Conservation (phyloP, 2,888 invertebrate species). For the Trichogramma evanescens region DNA sequence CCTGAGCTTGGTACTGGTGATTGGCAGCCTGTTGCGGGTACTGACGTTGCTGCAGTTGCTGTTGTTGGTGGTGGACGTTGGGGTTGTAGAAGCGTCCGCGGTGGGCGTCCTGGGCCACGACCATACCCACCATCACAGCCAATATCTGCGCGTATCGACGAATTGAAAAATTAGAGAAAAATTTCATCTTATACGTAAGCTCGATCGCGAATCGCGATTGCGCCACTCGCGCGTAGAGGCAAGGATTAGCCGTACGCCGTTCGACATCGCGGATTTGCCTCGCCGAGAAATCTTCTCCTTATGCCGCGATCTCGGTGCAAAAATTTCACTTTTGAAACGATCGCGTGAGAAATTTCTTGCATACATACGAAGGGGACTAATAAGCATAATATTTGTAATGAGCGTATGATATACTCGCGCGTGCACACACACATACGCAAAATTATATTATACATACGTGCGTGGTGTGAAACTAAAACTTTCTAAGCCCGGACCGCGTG, state of each 20-base stretch:
- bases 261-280: no score
- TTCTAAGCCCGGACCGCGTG: conserved; percentile 2
- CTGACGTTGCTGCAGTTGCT: conserved; percentile 17
- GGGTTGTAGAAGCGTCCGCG: conserved; percentile 19
- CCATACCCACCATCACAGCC: conserved; percentile 37
- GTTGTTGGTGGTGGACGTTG: conserved; percentile 5
- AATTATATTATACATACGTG: no score
- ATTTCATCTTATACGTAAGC: not conserved
- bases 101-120: conserved; percentile 33
- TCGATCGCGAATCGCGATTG: not conserved
- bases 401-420: no score
- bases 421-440: no score
- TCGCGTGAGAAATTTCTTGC: no score
- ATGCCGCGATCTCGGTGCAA: no score
- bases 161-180: not conserved
- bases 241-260: no score
- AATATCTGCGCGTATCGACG: conserved; percentile 28
- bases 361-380: no score
- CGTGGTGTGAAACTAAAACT: not conserved
- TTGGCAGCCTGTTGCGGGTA: conserved; percentile 24
- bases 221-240: no score
- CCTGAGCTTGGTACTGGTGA: conserved; percentile 24
- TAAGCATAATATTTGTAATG: no score
- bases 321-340: no score
- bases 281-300: no score